Conservation (phyloP, 2,888 invertebrate genomes). For the Euproctis similis region DNA sequence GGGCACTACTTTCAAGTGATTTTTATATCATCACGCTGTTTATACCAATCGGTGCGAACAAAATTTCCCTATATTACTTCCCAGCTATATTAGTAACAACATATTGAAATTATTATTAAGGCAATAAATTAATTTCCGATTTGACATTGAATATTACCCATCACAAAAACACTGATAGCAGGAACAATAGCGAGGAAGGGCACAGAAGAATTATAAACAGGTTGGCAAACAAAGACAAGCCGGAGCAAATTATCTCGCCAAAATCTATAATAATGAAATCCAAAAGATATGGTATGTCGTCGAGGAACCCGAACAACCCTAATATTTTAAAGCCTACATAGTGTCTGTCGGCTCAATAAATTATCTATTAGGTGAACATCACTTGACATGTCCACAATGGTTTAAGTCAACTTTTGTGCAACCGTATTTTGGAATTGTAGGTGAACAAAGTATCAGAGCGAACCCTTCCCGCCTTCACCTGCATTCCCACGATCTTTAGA, state of each 20-base stretch:
- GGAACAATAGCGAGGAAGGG: constrained; percentile 20
- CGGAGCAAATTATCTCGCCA: constrained; percentile 50
- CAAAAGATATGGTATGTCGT: constrained; percentile 38
- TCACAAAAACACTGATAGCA: constrained; percentile 13
- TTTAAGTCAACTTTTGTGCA: constrained; percentile 68
- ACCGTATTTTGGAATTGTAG: constrained; percentile 44
- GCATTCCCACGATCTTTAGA: constrained; percentile 72
- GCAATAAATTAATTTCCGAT: no score
- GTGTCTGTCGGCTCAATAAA: constrained; percentile 61
- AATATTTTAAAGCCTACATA: constrained; percentile 59
- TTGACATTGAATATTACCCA: no score
- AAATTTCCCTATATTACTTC: no score
- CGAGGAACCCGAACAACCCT: constrained; percentile 54
- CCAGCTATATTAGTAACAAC: no score
- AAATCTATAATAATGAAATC: constrained; percentile 45
- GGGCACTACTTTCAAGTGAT: no score
- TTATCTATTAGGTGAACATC: constrained; percentile 71
- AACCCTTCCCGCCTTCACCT: constrained; percentile 66
- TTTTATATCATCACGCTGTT: no score
- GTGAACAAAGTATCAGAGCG: constrained; percentile 43
- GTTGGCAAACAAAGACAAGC: constrained; percentile 32
- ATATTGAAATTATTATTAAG: no score
- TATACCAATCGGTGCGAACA: no score
- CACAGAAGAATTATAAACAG: constrained; percentile 13
- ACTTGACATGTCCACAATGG: constrained; percentile 67